Conservation (phyloP, 2,797 vertebrate genomes). For the Vireo griseus region DNA sequence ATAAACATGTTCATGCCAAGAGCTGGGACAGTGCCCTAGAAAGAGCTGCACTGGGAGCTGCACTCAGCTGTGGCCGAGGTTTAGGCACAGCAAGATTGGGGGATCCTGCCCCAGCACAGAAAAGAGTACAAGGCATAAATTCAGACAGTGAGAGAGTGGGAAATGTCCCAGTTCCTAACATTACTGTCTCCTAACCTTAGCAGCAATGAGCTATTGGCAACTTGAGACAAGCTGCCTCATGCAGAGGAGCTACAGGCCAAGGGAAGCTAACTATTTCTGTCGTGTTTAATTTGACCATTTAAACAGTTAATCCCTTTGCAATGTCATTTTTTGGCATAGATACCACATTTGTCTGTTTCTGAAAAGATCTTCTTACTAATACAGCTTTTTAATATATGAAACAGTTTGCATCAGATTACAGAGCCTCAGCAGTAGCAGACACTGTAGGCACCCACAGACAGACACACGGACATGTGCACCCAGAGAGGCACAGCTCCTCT, state of each 20-base stretch:
- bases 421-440: neutral
- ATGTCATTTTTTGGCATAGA: conserved; percentile 55
- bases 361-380: conserved; percentile 42
- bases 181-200: conserved; percentile 40
- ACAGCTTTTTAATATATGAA: conserved; percentile 38
- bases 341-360: conserved; percentile 35
- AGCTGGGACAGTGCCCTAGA: neutral
- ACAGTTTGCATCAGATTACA: conserved; percentile 51
- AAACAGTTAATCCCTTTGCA: conserved; percentile 60
- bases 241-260: conserved; percentile 43
- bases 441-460: neutral
- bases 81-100: neutral
- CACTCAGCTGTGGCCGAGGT: neutral
- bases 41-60: neutral
- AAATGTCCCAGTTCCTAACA: conserved; percentile 23
- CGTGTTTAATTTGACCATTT: conserved; percentile 58
- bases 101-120: neutral
- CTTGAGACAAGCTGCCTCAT: conserved; percentile 44
- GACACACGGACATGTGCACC: neutral
- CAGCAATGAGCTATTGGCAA: conserved; percentile 47
- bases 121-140: neutral
- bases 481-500: neutral
- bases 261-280: conserved; percentile 57
- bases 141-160: conserved; percentile 19
- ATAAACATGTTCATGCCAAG: neutral